Percentiles rank a stretch among this genome's conserved stretches.
These are phyloP conservation scores for Myotis findleyi DNA, from an alignment of 2,797 vertebrate species.

Conservation along the genomic window DNA sequence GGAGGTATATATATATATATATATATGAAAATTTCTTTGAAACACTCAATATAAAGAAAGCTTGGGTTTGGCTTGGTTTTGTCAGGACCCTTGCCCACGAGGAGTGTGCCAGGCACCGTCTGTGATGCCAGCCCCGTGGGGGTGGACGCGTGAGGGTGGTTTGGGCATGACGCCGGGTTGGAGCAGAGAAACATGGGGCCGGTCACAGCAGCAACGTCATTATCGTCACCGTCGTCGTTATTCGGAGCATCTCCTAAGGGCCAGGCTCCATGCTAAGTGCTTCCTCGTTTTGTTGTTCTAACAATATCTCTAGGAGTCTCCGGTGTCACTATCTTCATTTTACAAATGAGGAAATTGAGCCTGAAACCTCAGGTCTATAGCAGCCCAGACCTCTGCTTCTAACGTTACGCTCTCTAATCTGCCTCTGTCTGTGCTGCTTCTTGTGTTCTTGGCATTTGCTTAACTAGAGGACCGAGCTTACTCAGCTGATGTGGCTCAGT, in stretches of 20 bases:
- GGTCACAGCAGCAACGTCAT: neutral
- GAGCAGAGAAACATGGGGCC: neutral
- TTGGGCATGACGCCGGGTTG: neutral
- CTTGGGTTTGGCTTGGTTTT: neutral
- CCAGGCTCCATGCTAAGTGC: neutral
- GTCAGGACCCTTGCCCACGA: neutral
- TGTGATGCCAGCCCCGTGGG: neutral
- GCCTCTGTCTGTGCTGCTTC: neutral
- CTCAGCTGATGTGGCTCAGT: too few species aligned
- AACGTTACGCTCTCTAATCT: neutral
- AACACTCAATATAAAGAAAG: neutral
- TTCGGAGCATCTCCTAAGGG: neutral
- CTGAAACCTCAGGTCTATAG: neutral
- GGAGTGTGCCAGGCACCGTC: too few species aligned
- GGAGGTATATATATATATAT: neutral
- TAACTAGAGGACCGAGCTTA: neutral
- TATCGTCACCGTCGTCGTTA: fast-evolving
- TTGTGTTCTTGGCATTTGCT: neutral
- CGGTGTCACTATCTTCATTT: neutral
- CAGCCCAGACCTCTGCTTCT: neutral
- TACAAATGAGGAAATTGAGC: neutral
- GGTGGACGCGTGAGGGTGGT: neutral
- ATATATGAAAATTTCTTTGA: neutral
- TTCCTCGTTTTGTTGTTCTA: neutral
- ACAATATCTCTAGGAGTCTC: neutral